Evolutionary conservation across 1,140 invertebrate species (phyloP), one percentile per base, ranked within the genome.

Genomic region (Musca vetustissima): DNA sequence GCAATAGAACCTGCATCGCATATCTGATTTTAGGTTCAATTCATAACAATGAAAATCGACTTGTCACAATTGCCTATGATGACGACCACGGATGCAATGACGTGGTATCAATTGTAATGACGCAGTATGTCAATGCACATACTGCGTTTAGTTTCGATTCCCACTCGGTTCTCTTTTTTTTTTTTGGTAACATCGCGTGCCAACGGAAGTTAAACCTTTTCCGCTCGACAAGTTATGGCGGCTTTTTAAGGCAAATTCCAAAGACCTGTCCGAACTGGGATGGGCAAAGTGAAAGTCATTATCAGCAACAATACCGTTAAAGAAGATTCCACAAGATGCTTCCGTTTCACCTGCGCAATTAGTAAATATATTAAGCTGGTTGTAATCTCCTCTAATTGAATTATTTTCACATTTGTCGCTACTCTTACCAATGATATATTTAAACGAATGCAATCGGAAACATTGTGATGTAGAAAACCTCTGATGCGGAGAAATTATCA

Each of bases 41-140:
- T 28, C 28, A 3, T 28, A 28, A 4, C 28, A 28, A 3, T 28
- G 28, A 8, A 28, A 28, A 28, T 4, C 15, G 73, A 78, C 80
- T 80, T 73, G 76, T 74, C 69, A 78, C 78, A 78, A 76, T 80
- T 78, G 78, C 71, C 69, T 76, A 72, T 76, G 75, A 80, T 78
- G 72, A 75, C 72, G 75, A 49, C 48, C 13, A 32, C 36, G 36
- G 36, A 43, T 43, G 11, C 47, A 69, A 64, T 69, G 67, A 53
- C 59, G 21, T 55, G 24, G 48, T 49, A 25, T 32, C 9, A 59
- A 13, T 43, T 7, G 15, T 25, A 32, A 32, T 59, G 24, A 59
- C 22, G 13, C 3, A 25, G 14, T 25, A n/a, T 28, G 28, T 28
- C 28, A 4, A 28, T 4, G 3, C 15, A 17, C 24, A 59, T 15